Evolutionary conservation across 2,888 invertebrate genomes (phyloP), one percentile per base, ranked within the genome.

Genomic region (Sesamia inferens): DNA sequence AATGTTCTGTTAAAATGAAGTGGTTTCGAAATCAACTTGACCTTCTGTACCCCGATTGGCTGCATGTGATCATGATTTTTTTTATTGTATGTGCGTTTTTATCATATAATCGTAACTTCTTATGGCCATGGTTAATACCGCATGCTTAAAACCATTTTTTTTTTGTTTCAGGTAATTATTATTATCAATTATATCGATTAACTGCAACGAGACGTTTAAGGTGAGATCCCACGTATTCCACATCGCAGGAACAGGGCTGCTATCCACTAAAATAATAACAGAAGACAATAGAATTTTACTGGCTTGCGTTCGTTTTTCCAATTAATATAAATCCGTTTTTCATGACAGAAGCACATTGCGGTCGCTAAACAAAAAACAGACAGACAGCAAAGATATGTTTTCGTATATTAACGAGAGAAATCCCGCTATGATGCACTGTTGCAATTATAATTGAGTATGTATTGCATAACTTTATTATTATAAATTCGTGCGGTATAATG

Each of bases 121-220:
- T 82, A 81, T 82, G 76, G 71, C 71, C 87, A 87, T 86, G 85
- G 87, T 79, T 84, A 71, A 78, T 71, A 78, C 71, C 72, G 74
- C 62, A 82, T 84, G 78, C 83, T 89, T 65, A 74, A 71, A 79
- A 81, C 63, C 70, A 61, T 83, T 81, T 76, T 88, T 83, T 81
- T 76, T 88, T 94, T 94, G 94, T 95, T 95, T 89, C 96, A 95
- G 95, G 95, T 95, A 94, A 91, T 85, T 86, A 31, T 85, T 86
- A 31, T 31, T 31, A 79, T 84, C 76, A 81, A 84, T 84, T 81
- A 85, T 69, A 64, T 83, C 82, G 76, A 78, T 83, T 64, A 79
- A 70, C 81, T 85, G 84, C 89, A 90, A 88, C 88, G 66, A 74
- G 84, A 83, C 87, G 88, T 90, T 90, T 89, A 88, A 90, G 94